These are phyloP conservation scores for Hydriomena furcata DNA, from an alignment of 2,888 invertebrate species.

Conservation along the genomic window DNA sequence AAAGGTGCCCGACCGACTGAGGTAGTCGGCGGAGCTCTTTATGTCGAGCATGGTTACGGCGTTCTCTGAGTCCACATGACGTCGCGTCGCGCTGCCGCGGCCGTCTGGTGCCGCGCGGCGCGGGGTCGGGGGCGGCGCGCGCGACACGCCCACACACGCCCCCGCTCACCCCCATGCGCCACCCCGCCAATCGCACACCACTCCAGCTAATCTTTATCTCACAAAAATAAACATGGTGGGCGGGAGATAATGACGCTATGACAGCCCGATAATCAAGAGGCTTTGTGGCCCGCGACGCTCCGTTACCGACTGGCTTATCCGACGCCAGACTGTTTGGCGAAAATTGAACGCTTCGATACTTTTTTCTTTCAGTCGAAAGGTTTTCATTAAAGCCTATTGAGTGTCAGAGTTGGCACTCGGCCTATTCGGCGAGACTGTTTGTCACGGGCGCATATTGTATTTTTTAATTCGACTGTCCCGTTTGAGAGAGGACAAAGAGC, in stretches of 20 bases:
- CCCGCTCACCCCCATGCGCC: conserved; percentile 53
- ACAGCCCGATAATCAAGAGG: conserved; percentile 74
- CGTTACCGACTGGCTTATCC: conserved; percentile 64
- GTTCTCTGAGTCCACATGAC: conserved; percentile 55
- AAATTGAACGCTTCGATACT: conserved; percentile 60
- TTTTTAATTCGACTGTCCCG: conserved; percentile 52
- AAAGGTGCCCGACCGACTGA: conserved; percentile 95
- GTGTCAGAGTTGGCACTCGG: conserved; percentile 48
- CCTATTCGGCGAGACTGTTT: conserved; percentile 50
- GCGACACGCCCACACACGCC: conserved; percentile 59
- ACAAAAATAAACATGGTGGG: conserved; percentile 82
- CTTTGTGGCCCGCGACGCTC: conserved; percentile 76
- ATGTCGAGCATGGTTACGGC: conserved; percentile 92
- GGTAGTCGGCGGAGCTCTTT: conserved; percentile 95
- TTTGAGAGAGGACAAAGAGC: conserved; percentile 45
- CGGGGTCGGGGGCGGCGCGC: conserved; percentile 42
- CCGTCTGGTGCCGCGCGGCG: conserved; percentile 32
- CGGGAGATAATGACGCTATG: conserved; percentile 78
- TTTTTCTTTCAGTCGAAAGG: conserved; percentile 46
- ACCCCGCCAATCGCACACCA: conserved; percentile 74
- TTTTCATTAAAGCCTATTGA: conserved; percentile 57
- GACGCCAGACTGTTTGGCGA: conserved; percentile 68
- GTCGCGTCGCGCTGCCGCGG: conserved; percentile 39
- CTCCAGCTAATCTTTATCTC: conserved; percentile 82
- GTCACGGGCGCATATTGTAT: conserved; percentile 59